Conservation (phyloP, 2,113 vertebrate species). For the Phalacrocorax pelagicus region DNA sequence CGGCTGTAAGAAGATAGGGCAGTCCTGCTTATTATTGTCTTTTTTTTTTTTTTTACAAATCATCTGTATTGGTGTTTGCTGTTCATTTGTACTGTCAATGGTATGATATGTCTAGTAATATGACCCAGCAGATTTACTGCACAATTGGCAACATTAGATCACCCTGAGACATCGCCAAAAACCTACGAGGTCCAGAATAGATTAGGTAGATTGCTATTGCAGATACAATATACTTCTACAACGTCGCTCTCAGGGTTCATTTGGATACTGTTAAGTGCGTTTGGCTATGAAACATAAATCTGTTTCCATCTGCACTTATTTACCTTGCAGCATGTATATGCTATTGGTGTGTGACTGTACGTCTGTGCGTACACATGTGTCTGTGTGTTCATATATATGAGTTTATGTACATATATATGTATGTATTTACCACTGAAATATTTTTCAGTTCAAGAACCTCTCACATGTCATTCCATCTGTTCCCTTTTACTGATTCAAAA, state of each 20-base stretch:
- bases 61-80: slow-evolving; percentile 45
- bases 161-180: slow-evolving; percentile 56
- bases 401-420: not conserved
- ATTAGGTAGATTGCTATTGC: slow-evolving; percentile 50
- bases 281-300: slow-evolving; percentile 59
- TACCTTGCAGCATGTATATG: not conserved
- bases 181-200: slow-evolving; percentile 22
- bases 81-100: slow-evolving; percentile 52
- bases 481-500: slow-evolving; percentile 1
- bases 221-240: not conserved
- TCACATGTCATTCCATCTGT: not conserved
- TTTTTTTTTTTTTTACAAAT: slow-evolving; percentile 42
- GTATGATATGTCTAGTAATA: slow-evolving; percentile 73
- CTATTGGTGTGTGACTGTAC: not conserved
- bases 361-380: not conserved
- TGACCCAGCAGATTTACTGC: slow-evolving; percentile 65
- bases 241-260: not conserved
- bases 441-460: slow-evolving; percentile 26
- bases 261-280: slow-evolving; percentile 46
- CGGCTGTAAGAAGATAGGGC: slow-evolving; percentile 65
- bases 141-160: slow-evolving; percentile 65
- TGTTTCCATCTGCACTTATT: slow-evolving; percentile 58
- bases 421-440: not conserved
- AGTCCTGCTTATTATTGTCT: slow-evolving; percentile 36
- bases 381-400: not conserved